Conservation (phyloP, 35 echinoderm and acorn worm species). For the Eucidaris tribuloides region DNA sequence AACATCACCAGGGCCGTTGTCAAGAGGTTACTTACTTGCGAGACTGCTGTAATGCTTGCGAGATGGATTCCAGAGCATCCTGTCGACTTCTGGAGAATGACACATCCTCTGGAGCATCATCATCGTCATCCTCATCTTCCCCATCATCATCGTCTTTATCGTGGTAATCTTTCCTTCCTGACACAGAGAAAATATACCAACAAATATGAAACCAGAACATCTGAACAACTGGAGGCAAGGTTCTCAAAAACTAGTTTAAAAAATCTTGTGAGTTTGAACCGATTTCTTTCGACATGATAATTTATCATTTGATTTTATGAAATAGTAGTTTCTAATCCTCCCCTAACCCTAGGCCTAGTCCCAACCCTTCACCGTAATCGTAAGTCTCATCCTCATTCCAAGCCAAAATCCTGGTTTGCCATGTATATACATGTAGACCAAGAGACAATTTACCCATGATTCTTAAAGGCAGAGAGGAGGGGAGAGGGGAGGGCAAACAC, state of each 20-base stretch:
- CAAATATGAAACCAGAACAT: not conserved
- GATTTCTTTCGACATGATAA: not conserved
- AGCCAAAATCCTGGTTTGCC: no score
- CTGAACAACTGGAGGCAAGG: not conserved
- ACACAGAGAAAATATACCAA: not conserved
- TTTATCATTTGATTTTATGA: not conserved
- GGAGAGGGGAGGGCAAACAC: no score
- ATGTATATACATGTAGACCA: no score
- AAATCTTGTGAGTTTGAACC: not conserved
- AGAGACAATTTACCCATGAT: no score
- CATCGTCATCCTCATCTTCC: not conserved
- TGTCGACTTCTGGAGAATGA: not conserved
- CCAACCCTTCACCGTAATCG: no score
- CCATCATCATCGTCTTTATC: not conserved
- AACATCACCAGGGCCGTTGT: not conserved
- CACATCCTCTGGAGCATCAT: not conserved
- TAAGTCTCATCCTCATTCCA: no score
- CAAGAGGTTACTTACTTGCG: not conserved
- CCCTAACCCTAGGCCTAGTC: no score
- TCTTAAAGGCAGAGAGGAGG: no score
- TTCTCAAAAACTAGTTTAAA: not conserved
- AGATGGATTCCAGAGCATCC: not conserved
- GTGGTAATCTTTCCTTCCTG: not conserved
- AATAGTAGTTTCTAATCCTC: no score
- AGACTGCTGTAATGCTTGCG: not conserved